phyloP scores from a whole-genome alignment of 92 coral and sea anemone genomes.

The Phymanthus crucifer region DNA sequence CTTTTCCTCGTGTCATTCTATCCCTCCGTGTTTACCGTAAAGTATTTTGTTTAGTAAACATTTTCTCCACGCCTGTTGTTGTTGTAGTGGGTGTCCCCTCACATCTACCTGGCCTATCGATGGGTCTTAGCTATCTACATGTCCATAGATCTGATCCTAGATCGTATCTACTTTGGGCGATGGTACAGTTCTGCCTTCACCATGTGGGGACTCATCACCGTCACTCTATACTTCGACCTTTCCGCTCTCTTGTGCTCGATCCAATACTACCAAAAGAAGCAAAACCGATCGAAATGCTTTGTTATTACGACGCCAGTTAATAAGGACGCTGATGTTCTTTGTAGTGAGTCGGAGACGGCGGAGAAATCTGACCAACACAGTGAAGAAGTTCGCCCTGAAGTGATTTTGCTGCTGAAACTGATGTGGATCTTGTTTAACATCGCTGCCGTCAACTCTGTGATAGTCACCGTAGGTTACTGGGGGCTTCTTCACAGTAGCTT shows the following conservation, averaged over 20 bases:
- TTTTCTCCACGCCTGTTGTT: background rate
- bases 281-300: background rate
- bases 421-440: conserved; percentile 51
- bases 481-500: conserved; percentile 23
- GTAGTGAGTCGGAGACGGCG: background rate
- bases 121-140: conserved; percentile 41
- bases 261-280: conserved; percentile 8
- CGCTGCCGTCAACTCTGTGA: conserved; percentile 49
- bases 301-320: conserved; percentile 13
- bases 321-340: background rate
- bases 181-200: conserved; percentile 59
- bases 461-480: conserved; percentile 61
- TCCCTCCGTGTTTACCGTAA: background rate
- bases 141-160: conserved; percentile 22
- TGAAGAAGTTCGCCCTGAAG: conserved; percentile 11
- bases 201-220: conserved; percentile 45
- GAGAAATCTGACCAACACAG: background rate
- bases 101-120: conserved; percentile 50
- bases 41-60: background rate
- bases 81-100: conserved; percentile 47
- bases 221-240: conserved; percentile 42
- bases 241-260: conserved; percentile 34
- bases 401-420: conserved; percentile 12
- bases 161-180: conserved; percentile 4
- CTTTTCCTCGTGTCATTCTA: background rate